Base-by-base conservation (phyloP, 2,797 vertebrate species). In the Eulemur albifrons region DNA sequence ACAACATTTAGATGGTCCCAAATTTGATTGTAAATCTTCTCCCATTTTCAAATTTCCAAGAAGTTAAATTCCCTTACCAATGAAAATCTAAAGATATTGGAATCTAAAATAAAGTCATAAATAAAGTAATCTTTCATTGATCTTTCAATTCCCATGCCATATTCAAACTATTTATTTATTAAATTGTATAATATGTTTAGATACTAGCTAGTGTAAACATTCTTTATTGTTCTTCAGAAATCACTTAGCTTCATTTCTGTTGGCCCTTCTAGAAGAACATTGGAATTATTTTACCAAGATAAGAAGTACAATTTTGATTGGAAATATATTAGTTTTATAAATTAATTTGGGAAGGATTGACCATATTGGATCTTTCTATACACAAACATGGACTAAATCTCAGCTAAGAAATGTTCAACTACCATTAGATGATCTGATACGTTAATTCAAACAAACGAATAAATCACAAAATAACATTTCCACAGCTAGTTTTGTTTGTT, bases 1-100 rank as follows among this genome's bases (percentile, higher is more conserved):
- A 20, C 20, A 85, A 43, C 8, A 83, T 57, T 75, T 48, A 61
- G 43, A 67, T 81, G 48, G 48, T 20, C 17, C 69, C 40, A 48
- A 77, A 92, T 95, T 82, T 94, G n/a, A 94, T 38, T 77, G 5
- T 77, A 82, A 92, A 40, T 52, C 32, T 48, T 75, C 57, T 93
- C 25, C 20, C 38, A 27, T 90, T 79, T 94, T 80, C 76, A 89
- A 65, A 83, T 90, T 94, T 94, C 18, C 50, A 40, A 94, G 48
- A 20, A 30, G n/a, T 89, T 70, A 54, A 77, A 79, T 89, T 48
- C 8, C 11, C 25, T 63, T 89, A 65, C n/a, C 79, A 82, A 92
- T 79, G 57, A 87, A 90, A 92, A 83, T 61, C n/a, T 32, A 73
- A 92, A 76, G 30, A 84, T 63, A 27, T 35, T 52, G 25, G 83